These are phyloP conservation scores for Pedicia rivosa DNA, from an alignment of 2,888 invertebrate species.

Conservation along the genomic window DNA sequence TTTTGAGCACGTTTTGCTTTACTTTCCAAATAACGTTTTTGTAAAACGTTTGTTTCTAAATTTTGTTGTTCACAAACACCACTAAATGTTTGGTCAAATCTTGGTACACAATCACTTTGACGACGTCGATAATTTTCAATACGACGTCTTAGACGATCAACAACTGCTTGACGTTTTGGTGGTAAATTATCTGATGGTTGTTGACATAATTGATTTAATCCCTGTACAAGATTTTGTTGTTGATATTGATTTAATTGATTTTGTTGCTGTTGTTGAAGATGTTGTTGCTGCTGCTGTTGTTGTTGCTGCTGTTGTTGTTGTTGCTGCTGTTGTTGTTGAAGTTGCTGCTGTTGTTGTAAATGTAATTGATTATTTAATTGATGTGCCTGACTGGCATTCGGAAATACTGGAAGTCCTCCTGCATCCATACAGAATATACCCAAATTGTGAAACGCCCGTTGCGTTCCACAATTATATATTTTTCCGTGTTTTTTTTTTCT, in stretches of 20 bases:
- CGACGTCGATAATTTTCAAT: conserved; percentile 76
- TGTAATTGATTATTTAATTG: conserved; percentile 10
- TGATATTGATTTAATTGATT: too few species aligned
- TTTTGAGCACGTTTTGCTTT: conserved; percentile 78
- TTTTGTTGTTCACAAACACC: conserved; percentile 81
- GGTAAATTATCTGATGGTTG: conserved; percentile 42
- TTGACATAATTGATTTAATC: conserved; percentile 37
- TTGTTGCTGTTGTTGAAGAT: conserved; percentile 39
- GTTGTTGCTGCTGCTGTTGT: conserved; percentile 31
- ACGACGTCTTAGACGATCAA: conserved; percentile 70
- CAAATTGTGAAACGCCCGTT: conserved; percentile 5
- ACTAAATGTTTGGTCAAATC: conserved; percentile 76
- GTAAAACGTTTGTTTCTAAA: conserved; percentile 72
- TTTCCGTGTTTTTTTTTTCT: too few species aligned
- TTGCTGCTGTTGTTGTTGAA: conserved; percentile 17
- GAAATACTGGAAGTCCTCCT: conserved; percentile 32
- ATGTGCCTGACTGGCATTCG: conserved; percentile 32
- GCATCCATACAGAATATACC: conserved; percentile 26
- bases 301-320: conserved; percentile 27
- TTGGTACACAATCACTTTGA: conserved; percentile 71
- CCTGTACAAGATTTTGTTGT: conserved; percentile 37
- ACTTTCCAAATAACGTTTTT: conserved; percentile 80
- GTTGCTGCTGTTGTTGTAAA: conserved; percentile 23
- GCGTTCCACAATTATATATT: conserved; percentile 1
- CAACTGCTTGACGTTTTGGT: conserved; percentile 69